A percentile compares a stretch with the other conserved stretches of the same genome.
These are phyloP conservation scores for Watsonalla binaria DNA, from an alignment of 2,888 invertebrate species.

Conservation along the genomic window DNA sequence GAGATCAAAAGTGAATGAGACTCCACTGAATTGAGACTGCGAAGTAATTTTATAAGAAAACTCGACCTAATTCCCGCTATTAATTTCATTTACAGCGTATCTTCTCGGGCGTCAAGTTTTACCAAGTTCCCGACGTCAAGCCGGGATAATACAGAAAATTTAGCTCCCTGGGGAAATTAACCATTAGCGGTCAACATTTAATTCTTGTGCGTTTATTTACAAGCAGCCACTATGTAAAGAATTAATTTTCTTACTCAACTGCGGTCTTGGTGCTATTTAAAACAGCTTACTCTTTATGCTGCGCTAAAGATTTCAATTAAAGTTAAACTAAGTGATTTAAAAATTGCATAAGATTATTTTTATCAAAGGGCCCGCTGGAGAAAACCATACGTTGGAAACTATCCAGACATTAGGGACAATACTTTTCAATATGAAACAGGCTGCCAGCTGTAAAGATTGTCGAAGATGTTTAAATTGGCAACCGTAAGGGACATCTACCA, in stretches of 20 bases:
- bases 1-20: too few relatives aligned
- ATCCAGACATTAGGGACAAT: too few relatives aligned
- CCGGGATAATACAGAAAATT: conserved; percentile 48
- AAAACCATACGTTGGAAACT: too few relatives aligned
- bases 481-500: too few relatives aligned
- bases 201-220: conserved; percentile 57
- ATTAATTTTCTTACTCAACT: conserved; percentile 15
- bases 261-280: background rate
- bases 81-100: conserved; percentile 32
- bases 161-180: conserved; percentile 64
- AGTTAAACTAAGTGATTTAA: too few relatives aligned
- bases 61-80: conserved; percentile 11
- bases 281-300: background rate
- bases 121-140: conserved; percentile 38
- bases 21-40: too few relatives aligned
- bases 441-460: too few relatives aligned
- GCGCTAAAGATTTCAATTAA: too few relatives aligned
- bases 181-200: conserved; percentile 62
- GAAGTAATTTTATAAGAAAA: background rate
- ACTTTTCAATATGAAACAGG: too few relatives aligned
- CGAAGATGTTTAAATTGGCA: too few relatives aligned
- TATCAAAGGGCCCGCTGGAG: too few relatives aligned
- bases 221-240: conserved; percentile 23
- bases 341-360: too few relatives aligned
- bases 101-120: conserved; percentile 32